These are phyloP conservation scores for Agriotes lineatus DNA, from an alignment of 2,888 invertebrate genomes.

Conservation along the genomic window DNA sequence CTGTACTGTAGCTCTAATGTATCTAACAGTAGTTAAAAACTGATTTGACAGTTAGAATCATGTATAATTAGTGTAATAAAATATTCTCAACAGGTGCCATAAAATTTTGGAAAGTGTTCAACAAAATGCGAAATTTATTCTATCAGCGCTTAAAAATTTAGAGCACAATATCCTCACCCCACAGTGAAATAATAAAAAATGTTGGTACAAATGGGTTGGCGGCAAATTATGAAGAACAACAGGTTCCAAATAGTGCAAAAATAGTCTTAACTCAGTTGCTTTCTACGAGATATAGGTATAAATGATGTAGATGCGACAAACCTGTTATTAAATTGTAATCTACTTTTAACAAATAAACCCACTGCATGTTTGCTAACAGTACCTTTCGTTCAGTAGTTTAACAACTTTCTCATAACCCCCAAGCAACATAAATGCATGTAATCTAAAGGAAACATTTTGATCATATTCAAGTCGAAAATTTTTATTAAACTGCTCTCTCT, in stretches of 20 bases:
- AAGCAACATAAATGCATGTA: slow-evolving; percentile 38
- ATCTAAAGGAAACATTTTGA: slow-evolving; percentile 24
- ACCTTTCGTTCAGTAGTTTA: slow-evolving; percentile 24
- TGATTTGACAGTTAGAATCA: no score
- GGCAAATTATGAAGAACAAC: slow-evolving; percentile 19
- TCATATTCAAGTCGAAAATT: slow-evolving; percentile 18
- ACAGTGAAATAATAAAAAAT: slow-evolving; percentile 33
- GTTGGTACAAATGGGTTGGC: slow-evolving; percentile 18
- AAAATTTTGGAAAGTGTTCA: no score
- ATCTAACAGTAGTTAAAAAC: no score
- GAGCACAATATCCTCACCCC: slow-evolving; percentile 8
- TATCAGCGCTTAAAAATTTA: not conserved
- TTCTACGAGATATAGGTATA: slow-evolving; percentile 39
- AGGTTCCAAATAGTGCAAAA: slow-evolving; percentile 35
- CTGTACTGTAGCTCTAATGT: no score
- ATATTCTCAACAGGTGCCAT: no score
- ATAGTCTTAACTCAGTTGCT: slow-evolving; percentile 43
- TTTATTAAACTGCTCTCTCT: slow-evolving; percentile 23
- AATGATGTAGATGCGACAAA: slow-evolving; percentile 24
- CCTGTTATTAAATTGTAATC: not conserved
- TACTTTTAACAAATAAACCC: not conserved
- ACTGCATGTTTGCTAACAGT: not conserved
- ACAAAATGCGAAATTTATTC: slow-evolving; percentile 14
- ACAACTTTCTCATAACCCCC: slow-evolving; percentile 27
- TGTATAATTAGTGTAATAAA: no score